Conservation (phyloP, 2,113 vertebrate genomes). For the Mesembrinibis cayennensis region DNA sequence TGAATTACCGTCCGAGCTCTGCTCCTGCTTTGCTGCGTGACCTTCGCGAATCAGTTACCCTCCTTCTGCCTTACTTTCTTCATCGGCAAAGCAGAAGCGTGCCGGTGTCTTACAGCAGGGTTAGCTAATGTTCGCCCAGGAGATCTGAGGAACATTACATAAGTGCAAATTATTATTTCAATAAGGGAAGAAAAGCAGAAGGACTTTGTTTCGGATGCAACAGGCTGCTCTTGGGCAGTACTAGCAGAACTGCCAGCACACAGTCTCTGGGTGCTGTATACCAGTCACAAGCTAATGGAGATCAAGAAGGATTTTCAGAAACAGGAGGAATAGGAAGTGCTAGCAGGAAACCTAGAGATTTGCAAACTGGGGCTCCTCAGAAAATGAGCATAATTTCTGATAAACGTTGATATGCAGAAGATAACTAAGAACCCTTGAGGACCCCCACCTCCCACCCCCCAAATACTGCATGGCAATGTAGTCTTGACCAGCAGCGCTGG, state of each 20-base stretch:
- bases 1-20: not conserved
- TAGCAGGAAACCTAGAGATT: not conserved
- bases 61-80: not conserved
- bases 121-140: not conserved
- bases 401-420: not conserved
- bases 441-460: not conserved
- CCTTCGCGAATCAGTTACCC: not conserved
- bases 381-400: not conserved
- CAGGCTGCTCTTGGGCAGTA: not conserved
- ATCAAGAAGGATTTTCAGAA: not conserved
- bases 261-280: not conserved
- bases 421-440: not conserved
- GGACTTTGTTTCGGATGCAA: not conserved
- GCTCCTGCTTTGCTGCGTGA: not conserved
- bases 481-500: not conserved
- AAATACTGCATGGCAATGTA: not conserved
- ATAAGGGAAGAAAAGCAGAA: not conserved
- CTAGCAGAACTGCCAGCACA: not conserved
- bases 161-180: conserved; percentile 1
- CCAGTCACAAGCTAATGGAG: not conserved
- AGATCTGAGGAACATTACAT: not conserved
- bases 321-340: not conserved
- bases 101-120: not conserved
- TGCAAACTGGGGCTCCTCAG: not conserved
- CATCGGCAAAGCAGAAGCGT: not conserved